Conservation (phyloP, 2,888 invertebrate species). For the Troides oblongomaculatus region DNA sequence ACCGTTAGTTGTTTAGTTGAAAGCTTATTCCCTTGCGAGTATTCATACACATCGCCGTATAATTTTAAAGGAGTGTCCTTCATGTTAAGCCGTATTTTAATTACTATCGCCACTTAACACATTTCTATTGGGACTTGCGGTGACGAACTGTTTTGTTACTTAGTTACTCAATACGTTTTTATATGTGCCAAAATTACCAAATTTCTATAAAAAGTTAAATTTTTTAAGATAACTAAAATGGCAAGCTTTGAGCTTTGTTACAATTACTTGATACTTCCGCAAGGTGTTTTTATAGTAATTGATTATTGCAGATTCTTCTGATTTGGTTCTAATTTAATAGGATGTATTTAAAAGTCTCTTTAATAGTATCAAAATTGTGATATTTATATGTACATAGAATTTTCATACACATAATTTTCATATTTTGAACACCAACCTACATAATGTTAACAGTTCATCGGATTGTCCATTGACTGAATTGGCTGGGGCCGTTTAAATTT, state of each 20-base stretch:
- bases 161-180: not conserved
- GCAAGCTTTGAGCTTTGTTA: too few species aligned
- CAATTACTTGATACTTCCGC: too few species aligned
- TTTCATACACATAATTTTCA: not conserved
- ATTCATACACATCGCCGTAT: slow-evolving; percentile 15
- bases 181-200: too few species aligned
- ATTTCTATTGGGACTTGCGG: slow-evolving; percentile 43
- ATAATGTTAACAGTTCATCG: slow-evolving; percentile 14
- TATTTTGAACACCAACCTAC: slow-evolving; percentile 7
- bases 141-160: slow-evolving; percentile 13
- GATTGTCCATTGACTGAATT: slow-evolving; percentile 40
- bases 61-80: slow-evolving; percentile 37
- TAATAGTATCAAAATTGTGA: not conserved
- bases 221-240: too few species aligned
- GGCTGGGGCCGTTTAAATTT: slow-evolving; percentile 40
- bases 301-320: too few species aligned
- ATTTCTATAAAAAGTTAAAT: too few species aligned
- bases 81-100: slow-evolving; percentile 41
- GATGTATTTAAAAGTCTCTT: too few species aligned
- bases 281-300: too few species aligned
- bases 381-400: not conserved
- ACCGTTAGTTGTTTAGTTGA: slow-evolving; percentile 2
- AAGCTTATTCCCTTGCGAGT: slow-evolving; percentile 15
- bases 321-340: too few species aligned
- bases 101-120: slow-evolving; percentile 43